Evolutionary conservation across 2,888 invertebrate genomes (phyloP).

Genomic region (Dioctria linearis): DNA sequence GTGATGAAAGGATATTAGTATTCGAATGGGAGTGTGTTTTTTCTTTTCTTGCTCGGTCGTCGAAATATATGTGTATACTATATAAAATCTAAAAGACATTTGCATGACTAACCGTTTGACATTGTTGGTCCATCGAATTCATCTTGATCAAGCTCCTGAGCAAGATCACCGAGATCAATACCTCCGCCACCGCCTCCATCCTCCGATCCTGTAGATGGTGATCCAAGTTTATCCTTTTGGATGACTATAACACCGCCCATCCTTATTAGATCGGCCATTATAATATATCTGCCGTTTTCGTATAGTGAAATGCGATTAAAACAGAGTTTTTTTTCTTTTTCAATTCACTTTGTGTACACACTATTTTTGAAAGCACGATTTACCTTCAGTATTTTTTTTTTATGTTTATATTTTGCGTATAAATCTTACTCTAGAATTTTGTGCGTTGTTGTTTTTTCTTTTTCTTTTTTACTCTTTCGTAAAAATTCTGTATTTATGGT

Average conservation of each 20-base stretch:
- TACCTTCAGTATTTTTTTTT: constrained; percentile 2
- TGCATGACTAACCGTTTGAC: constrained; percentile 73
- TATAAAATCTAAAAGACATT: too few species aligned
- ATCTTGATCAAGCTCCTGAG: constrained; percentile 79
- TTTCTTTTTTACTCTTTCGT: not conserved
- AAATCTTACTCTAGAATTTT: not conserved
- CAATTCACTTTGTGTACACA: too few species aligned
- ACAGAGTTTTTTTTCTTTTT: too few species aligned
- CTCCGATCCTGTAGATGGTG: constrained; percentile 89
- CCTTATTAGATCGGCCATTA: constrained; percentile 82
- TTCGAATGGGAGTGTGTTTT: too few species aligned
- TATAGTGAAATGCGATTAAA: not conserved
- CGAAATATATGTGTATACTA: too few species aligned
- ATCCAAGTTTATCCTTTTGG: constrained; percentile 83
- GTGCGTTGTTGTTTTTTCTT: not conserved
- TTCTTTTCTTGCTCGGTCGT: too few species aligned
- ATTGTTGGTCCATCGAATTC: constrained; percentile 78
- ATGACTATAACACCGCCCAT: constrained; percentile 78
- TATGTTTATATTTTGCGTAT: not conserved
- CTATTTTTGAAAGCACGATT: not conserved
- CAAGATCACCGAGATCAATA: constrained; percentile 75
- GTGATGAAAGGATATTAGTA: too few species aligned
- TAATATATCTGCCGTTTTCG: constrained; percentile 15
- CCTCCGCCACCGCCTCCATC: constrained; percentile 78
- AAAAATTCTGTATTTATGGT: constrained; percentile 5